Evolutionary conservation across 2,888 invertebrate genomes (phyloP).

Genomic region (Xestia ashworthii): DNA sequence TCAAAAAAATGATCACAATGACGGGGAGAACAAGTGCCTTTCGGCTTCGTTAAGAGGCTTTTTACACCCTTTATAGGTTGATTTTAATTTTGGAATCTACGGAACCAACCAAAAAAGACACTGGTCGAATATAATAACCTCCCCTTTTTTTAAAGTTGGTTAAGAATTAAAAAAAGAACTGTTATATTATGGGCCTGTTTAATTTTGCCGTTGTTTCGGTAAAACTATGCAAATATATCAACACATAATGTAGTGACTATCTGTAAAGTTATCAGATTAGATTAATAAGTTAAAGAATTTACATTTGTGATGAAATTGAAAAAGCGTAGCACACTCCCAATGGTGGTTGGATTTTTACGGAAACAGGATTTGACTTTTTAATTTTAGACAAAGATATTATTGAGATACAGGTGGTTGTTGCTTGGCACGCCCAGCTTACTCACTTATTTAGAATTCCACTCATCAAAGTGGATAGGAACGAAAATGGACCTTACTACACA

Average conservation of each 20-base stretch:
- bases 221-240: background rate
- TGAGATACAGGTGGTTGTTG: background rate
- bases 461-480: background rate
- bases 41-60: no score
- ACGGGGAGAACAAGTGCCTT: no score
- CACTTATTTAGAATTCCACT: background rate
- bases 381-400: no score
- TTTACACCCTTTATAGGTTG: no score
- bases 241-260: background rate
- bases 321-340: background rate
- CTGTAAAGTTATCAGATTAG: background rate
- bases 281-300: background rate
- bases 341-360: background rate
- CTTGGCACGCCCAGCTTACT: background rate
- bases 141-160: no score
- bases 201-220: background rate
- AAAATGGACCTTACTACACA: background rate
- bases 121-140: no score
- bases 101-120: background rate
- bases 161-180: background rate
- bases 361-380: no score
- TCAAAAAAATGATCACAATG: no score
- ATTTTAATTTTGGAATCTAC: background rate
- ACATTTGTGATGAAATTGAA: background rate
- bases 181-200: background rate